Evolutionary conservation across 2,797 vertebrate genomes (phyloP), one percentile per base, ranked within the genome.

Genomic region (Cynopterus sphinx): DNA sequence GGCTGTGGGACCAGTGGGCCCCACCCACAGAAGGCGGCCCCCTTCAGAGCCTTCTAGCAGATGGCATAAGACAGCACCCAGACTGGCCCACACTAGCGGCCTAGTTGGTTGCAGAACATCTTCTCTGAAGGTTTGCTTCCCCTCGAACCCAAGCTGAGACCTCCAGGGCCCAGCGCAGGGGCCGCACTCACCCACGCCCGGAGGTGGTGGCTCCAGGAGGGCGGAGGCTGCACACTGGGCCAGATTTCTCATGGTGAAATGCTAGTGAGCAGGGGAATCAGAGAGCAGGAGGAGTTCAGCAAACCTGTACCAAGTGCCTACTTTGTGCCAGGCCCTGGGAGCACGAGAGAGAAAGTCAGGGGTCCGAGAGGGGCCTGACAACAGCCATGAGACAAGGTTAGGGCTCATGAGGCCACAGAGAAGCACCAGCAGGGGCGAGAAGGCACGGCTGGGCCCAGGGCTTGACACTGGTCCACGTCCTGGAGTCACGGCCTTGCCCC

Each of bases 351-450:
- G 10, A 21, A 39, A 77, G 22, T 31, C 13, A 39, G 16, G 17
- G 73, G 22, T 4, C 12, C 3, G 7, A 81, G 31, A 67, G 63
- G 21, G 24, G 41, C 16, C 7, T 4, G 11, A 21, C 31, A 28
- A 33, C 0, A 36, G 41, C 13, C 63, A 55, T 4, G 24, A 33
- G 46, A 71, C 49, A 31, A 83, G 13, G 43, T 19, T 21, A 22
- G 70, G 33, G 16, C 2, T 7, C 3, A 1, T 0, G 2, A 6
- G 24, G 43, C 31, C 39, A 28, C 12, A 7, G 70, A 16, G 17
- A 39, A 67, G 41, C 4, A 67, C 68, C 49, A 19, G 24, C 21
- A 39, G 41, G 7, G 49, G 16, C 2, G 1, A 59, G 31, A 55
- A 61, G 33, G 22, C 43, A 55, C 1, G 9, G 51, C 10, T 12